Conservation (phyloP, 2,113 vertebrate species). For the Neotoma lepida region DNA sequence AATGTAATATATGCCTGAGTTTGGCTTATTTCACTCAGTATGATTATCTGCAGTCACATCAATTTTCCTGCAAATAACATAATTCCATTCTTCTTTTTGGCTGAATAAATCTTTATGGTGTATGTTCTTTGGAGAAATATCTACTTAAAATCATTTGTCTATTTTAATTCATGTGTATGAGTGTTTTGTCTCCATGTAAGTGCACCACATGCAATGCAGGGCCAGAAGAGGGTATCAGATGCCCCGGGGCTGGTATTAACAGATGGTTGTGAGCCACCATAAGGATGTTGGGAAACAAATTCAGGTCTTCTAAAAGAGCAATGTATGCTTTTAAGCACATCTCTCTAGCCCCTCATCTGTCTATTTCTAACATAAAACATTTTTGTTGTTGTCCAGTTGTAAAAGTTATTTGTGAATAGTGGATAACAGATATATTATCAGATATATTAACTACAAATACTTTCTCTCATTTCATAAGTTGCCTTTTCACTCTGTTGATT, state of each 20-base stretch:
- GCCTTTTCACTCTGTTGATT: not conserved
- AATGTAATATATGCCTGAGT: not conserved
- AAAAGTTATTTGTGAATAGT: not conserved
- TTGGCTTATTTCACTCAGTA: not conserved
- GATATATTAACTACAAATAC: not conserved
- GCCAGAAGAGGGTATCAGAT: not conserved
- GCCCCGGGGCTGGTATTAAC: not conserved
- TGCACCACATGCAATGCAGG: not conserved
- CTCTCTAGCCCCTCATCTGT: not conserved
- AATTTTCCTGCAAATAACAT: not conserved
- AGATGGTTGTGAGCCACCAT: not conserved
- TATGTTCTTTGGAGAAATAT: not conserved
- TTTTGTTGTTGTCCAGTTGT: constrained; percentile 10
- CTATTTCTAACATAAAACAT: not conserved
- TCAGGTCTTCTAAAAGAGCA: not conserved
- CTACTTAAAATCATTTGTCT: not conserved
- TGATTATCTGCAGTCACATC: not conserved
- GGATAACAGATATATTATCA: not conserved
- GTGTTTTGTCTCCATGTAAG: not conserved
- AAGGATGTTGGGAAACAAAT: not conserved
- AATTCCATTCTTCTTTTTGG: not conserved
- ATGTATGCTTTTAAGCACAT: not conserved
- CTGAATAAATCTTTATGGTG: not conserved
- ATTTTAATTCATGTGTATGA: not conserved
- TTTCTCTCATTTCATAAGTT: not conserved